phyloP scores from a whole-genome alignment of 64 coral and sea anemone species.

The Exaiptasia diaphana region DNA sequence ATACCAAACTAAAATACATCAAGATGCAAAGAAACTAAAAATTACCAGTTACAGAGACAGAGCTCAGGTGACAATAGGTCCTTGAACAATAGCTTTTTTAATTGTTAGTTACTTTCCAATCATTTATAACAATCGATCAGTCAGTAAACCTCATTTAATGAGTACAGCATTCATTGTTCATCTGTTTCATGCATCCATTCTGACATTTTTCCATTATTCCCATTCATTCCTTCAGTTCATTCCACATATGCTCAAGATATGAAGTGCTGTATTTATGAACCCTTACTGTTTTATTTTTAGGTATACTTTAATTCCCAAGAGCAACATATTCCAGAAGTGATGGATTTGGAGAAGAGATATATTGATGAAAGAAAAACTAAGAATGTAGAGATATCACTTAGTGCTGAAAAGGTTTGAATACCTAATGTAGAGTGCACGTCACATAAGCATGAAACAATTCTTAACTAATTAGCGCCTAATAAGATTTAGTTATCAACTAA shows the following conservation, averaged over 20 bases:
- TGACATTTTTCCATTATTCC: neutral
- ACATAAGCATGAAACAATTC: too few species aligned
- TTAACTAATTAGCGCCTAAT: too few species aligned
- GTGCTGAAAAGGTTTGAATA: neutral
- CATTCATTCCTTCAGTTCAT: too few species aligned
- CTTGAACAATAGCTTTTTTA: neutral
- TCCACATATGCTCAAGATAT: too few species aligned
- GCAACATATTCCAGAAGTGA: neutral
- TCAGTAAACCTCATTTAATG: neutral
- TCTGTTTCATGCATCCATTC: neutral
- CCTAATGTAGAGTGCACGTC: too few species aligned
- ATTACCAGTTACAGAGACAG: constrained; percentile 48
- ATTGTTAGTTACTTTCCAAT: neutral
- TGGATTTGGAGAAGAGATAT: neutral
- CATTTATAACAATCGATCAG: neutral
- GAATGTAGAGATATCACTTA: neutral
- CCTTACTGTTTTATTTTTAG: constrained; percentile 5
- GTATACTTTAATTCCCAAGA: neutral
- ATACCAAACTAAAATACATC: constrained; percentile 16
- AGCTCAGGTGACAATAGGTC: constrained; percentile 57
- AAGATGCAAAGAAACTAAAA: neutral
- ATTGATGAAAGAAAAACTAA: neutral
- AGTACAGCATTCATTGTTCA: neutral
- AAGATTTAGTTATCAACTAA: too few species aligned
- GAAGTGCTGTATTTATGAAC: too few species aligned